Conservation (phyloP, 2,888 invertebrate genomes). For the Ecliptopera silaceata region DNA sequence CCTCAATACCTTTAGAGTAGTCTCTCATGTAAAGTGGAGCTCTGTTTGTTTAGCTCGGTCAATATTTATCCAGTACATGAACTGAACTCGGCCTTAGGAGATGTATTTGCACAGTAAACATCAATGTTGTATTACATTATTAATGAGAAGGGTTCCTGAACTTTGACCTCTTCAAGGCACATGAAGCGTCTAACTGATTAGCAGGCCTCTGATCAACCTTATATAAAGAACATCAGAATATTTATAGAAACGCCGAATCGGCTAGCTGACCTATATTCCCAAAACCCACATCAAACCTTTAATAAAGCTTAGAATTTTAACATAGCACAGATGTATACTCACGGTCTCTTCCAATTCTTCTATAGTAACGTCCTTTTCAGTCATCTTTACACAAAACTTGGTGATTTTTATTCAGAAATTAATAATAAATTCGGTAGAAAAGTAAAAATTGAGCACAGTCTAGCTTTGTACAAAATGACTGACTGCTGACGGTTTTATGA, state of each 20-base stretch:
- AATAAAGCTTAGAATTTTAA: constrained; percentile 14
- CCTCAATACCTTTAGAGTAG: background rate
- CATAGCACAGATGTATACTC: constrained; percentile 39
- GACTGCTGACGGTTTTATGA: background rate
- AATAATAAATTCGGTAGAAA: constrained; percentile 17
- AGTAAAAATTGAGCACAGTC: constrained; percentile 1
- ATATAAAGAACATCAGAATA: constrained; percentile 40
- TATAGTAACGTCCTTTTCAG: constrained; percentile 69
- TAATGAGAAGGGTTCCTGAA: background rate
- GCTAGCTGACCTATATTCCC: constrained; percentile 62
- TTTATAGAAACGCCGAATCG: constrained; percentile 59
- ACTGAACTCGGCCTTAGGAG: background rate
- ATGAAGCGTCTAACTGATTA: constrained; percentile 3
- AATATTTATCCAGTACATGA: constrained; percentile 24
- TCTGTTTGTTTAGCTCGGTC: constrained; percentile 21
- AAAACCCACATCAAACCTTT: constrained; percentile 22
- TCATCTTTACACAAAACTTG: constrained; percentile 56
- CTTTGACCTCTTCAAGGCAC: constrained; percentile 9
- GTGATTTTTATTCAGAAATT: constrained; percentile 40
- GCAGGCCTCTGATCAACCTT: constrained; percentile 21
- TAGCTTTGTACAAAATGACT: constrained; percentile 4
- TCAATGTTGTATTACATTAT: background rate
- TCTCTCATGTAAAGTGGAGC: constrained; percentile 8
- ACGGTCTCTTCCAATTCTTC: constrained; percentile 75
- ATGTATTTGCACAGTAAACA: background rate